Evolutionary conservation across 2,113 vertebrate species (phyloP).

Genomic region (Noctilio leporinus): DNA sequence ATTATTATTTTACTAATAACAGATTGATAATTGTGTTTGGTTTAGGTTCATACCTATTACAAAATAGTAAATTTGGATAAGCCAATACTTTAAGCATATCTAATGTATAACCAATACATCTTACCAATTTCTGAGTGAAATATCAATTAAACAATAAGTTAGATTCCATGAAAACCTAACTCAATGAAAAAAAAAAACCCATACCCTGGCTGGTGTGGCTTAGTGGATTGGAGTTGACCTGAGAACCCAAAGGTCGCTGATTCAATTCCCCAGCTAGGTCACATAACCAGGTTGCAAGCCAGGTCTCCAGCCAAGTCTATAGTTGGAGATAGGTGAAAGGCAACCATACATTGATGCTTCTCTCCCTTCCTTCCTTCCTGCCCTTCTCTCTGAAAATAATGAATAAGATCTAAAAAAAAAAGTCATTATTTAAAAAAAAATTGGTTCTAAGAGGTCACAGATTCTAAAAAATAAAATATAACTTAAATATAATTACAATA

Average conservation of each 20-base stretch:
- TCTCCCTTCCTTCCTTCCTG: no score
- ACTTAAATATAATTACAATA: conserved; percentile 7
- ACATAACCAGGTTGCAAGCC: no score
- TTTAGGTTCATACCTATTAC: neutral
- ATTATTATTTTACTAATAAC: neutral
- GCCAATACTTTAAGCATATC: neutral
- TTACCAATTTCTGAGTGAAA: neutral
- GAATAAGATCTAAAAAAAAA: no score
- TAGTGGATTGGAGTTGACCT: no score
- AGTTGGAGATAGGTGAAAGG: no score
- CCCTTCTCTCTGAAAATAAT: no score
- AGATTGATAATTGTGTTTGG: neutral
- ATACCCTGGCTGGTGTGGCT: no score
- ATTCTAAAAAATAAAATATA: conserved; percentile 40
- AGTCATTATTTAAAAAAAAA: conserved; percentile 14
- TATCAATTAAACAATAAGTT: conserved; percentile 28
- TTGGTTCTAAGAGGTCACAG: neutral
- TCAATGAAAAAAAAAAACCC: neutral
- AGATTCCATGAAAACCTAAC: neutral
- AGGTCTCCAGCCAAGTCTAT: no score
- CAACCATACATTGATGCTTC: no score
- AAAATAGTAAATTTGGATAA: neutral
- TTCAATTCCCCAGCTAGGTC: no score
- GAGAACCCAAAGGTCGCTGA: no score
- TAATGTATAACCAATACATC: neutral